phyloP scores from a whole-genome alignment of 2,113 vertebrate genomes.

The Hyaena hyaena region DNA sequence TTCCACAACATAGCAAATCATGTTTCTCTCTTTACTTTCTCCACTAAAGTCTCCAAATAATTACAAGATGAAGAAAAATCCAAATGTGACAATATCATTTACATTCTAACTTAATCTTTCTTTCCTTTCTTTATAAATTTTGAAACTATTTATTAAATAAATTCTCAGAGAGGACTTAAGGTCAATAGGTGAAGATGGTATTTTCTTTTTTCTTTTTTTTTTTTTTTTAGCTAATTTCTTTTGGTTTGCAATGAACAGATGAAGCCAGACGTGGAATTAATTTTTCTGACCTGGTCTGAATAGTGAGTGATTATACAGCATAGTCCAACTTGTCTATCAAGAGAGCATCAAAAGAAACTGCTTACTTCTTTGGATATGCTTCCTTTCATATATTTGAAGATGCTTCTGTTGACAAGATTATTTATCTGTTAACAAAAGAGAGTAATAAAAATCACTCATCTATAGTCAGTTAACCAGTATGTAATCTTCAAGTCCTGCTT shows the following conservation, averaged over 20 bases:
- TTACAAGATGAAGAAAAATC: background rate
- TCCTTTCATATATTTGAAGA: slow-evolving; percentile 10
- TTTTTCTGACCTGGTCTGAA: background rate
- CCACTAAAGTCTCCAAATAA: background rate
- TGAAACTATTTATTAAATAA: slow-evolving; percentile 32
- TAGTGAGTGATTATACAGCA: background rate
- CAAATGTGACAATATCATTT: background rate
- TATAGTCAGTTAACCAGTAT: background rate
- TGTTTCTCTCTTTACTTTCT: background rate
- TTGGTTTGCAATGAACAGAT: background rate
- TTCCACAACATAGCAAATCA: background rate
- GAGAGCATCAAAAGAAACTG: background rate
- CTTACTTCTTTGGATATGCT: background rate
- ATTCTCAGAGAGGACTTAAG: background rate
- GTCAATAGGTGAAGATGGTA: background rate
- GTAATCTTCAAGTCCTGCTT: background rate
- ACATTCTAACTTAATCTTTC: background rate
- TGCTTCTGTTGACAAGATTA: background rate
- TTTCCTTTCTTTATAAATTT: background rate
- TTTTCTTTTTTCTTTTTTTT: background rate
- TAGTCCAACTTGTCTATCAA: background rate
- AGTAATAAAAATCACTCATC: background rate
- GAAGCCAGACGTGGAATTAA: background rate
- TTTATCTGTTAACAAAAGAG: slow-evolving; percentile 24
- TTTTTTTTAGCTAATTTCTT: background rate